Conservation (phyloP, 1,140 invertebrate species). For the Bombus fervidus region DNA sequence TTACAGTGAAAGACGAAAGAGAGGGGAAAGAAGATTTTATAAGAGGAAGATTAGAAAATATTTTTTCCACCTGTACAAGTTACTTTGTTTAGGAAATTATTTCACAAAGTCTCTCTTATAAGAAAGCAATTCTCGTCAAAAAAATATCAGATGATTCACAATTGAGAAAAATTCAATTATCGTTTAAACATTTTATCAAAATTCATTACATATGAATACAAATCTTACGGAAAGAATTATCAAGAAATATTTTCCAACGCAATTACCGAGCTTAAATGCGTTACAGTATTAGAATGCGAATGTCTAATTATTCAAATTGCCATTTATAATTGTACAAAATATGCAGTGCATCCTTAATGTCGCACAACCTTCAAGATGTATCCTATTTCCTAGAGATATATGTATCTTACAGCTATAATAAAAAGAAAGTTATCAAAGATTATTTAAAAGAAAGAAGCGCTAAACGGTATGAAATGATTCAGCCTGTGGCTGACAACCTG, state of each 20-base stretch:
- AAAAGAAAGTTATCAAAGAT: background rate
- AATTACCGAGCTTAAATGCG: no score
- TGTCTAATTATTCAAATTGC: no score
- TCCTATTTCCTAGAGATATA: background rate
- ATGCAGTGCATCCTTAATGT: background rate
- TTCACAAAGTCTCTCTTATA: background rate
- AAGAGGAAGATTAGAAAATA: background rate
- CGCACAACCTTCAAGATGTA: background rate
- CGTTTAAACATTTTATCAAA: background rate
- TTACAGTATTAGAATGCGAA: no score
- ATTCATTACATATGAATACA: background rate
- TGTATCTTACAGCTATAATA: background rate
- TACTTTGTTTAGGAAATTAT: background rate
- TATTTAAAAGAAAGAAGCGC: constrained; percentile 15
- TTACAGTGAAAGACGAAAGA: background rate
- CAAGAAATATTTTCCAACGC: no score
- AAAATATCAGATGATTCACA: background rate
- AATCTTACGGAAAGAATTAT: background rate
- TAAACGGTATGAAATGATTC: constrained; percentile 53
- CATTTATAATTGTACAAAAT: no score
- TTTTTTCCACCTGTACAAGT: background rate
- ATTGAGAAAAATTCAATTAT: background rate
- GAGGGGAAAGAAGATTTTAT: background rate
- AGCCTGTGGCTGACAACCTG: constrained; percentile 65
- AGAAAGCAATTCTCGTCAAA: background rate